Evolutionary conservation across 2,797 vertebrate species (phyloP).

Genomic region (Epinephelus awoara): DNA sequence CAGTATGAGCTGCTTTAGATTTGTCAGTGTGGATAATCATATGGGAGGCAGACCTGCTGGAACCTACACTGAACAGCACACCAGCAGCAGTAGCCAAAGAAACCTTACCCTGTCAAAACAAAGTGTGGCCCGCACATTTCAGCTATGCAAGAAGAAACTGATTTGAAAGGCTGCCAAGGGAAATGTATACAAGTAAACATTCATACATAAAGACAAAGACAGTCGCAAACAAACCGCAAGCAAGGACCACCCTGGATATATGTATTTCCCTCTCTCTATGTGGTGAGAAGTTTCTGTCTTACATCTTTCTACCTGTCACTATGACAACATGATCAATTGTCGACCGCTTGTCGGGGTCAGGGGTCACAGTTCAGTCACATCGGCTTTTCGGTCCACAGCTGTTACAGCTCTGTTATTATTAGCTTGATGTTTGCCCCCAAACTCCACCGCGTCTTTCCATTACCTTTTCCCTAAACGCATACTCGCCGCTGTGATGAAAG

Average conservation of each 20-base stretch:
- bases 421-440: slow-evolving; percentile 45
- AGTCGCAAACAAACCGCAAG: slow-evolving; percentile 58
- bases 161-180: slow-evolving; percentile 50
- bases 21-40: slow-evolving; percentile 50
- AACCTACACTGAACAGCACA: slow-evolving; percentile 34
- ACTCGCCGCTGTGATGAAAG: slow-evolving; percentile 12
- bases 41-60: slow-evolving; percentile 59
- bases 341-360: slow-evolving; percentile 25
- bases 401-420: slow-evolving; percentile 42
- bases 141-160: slow-evolving; percentile 14
- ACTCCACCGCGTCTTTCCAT: slow-evolving; percentile 27
- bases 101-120: slow-evolving; percentile 81
- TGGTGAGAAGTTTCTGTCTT: slow-evolving; percentile 9
- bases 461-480: slow-evolving; percentile 21
- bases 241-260: slow-evolving; percentile 51
- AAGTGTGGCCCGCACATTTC: slow-evolving; percentile 60
- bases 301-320: slow-evolving; percentile 42
- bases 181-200: slow-evolving; percentile 58
- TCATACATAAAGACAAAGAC: slow-evolving; percentile 32
- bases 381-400: slow-evolving; percentile 42
- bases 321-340: slow-evolving; percentile 50
- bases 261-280: neutral
- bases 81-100: slow-evolving; percentile 65
- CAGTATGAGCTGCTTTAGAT: slow-evolving; percentile 36
- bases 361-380: slow-evolving; percentile 38